These are phyloP conservation scores for Aphodius granarius DNA, from an alignment of 2,888 invertebrate genomes.

Conservation along the genomic window DNA sequence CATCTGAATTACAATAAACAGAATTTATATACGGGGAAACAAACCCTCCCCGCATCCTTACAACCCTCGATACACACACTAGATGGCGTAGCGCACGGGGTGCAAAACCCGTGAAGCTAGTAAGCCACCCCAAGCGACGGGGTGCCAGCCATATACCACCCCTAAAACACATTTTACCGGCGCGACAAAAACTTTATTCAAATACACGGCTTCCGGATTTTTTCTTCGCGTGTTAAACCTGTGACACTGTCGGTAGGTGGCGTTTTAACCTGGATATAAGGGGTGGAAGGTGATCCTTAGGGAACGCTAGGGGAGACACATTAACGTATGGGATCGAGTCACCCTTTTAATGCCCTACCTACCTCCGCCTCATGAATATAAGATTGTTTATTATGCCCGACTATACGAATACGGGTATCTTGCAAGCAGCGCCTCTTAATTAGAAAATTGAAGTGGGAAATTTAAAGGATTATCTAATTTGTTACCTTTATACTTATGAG, in stretches of 20 bases:
- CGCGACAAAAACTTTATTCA: conserved; percentile 38
- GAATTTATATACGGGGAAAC: not conserved
- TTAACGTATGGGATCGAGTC: not conserved
- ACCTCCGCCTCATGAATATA: not conserved
- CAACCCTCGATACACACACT: not conserved
- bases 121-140: not conserved
- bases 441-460: not conserved
- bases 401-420: not conserved
- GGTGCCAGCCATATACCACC: not conserved
- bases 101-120: not conserved
- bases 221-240: not conserved
- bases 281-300: not conserved
- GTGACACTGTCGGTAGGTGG: not conserved
- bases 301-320: not conserved
- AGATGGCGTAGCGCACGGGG: not conserved
- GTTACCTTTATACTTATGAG: not conserved
- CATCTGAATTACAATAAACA: not conserved
- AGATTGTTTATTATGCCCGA: not conserved
- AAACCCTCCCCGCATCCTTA: not conserved
- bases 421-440: not conserved
- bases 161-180: conserved; percentile 34
- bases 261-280: not conserved
- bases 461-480: not conserved
- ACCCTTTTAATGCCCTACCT: not conserved
- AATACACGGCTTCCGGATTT: conserved; percentile 20